These are phyloP conservation scores for Patella vulgata DNA, from an alignment of 1,140 invertebrate genomes.

Conservation along the genomic window DNA sequence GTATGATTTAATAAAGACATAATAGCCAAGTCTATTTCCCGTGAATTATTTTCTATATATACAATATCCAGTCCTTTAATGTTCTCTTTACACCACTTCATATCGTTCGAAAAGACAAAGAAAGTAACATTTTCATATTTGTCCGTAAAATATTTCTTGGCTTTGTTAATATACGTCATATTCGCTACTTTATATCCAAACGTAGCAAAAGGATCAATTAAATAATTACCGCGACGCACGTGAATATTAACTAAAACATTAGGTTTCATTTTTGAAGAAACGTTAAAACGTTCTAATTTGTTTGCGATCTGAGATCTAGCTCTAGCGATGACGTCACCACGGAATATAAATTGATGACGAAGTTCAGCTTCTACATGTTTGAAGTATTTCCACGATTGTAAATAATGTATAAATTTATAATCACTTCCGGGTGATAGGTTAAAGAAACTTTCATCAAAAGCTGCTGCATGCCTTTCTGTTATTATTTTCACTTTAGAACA, in stretches of 20 bases:
- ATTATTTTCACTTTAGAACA: no score
- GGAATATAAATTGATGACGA: conserved; percentile 14
- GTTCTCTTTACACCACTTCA: conserved; percentile 6
- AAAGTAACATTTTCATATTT: conserved; percentile 15
- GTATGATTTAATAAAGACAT: conserved; percentile 47
- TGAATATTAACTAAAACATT: conserved; percentile 32
- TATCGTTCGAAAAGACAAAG: conserved; percentile 8
- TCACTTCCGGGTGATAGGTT: no score
- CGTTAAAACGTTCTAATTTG: not conserved
- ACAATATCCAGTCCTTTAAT: no score
- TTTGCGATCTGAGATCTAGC: no score
- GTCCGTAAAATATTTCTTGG: conserved; percentile 21
- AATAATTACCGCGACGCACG: conserved; percentile 25
- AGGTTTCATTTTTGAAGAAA: not conserved
- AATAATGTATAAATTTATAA: conserved; percentile 15
- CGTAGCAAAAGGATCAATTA: not conserved
- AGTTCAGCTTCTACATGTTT: conserved; percentile 12
- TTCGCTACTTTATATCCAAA: conserved; percentile 8
- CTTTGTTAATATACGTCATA: conserved; percentile 8
- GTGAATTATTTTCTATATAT: conserved; percentile 1
- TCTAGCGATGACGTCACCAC: not conserved
- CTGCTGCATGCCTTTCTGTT: no score
- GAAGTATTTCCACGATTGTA: conserved; percentile 38
- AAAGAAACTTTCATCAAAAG: no score
- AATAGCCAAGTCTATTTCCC: conserved; percentile 45